phyloP scores from a whole-genome alignment of 2,113 vertebrate genomes.

The Strix uralensis region DNA sequence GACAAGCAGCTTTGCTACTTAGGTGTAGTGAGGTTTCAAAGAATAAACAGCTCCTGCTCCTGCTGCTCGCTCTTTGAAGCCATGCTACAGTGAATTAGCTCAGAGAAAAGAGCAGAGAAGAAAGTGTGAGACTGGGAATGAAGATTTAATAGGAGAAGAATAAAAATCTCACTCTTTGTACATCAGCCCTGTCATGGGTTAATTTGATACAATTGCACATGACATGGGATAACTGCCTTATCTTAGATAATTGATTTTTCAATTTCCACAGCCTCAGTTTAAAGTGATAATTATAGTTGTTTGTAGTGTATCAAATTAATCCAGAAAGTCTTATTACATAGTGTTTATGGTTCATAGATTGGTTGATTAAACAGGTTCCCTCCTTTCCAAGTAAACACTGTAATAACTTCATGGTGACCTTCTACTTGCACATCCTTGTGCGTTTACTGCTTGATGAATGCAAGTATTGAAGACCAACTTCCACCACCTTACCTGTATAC shows the following conservation, averaged over 20 bases:
- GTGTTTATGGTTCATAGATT: background rate
- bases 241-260: background rate
- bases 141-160: background rate
- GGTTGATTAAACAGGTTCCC: background rate
- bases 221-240: background rate
- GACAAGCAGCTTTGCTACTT: background rate
- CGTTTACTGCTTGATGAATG: background rate
- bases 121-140: background rate
- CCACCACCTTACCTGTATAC: background rate
- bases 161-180: background rate
- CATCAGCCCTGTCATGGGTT: background rate
- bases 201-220: background rate
- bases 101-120: background rate
- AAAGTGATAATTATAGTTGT: background rate
- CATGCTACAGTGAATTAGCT: background rate
- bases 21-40: background rate
- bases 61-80: background rate
- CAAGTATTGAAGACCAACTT: background rate
- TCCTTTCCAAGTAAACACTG: background rate
- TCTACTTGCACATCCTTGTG: accelerated
- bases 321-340: background rate
- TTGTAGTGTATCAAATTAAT: background rate
- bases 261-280: background rate
- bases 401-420: background rate
- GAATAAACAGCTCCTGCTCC: background rate